Base-by-base conservation (phyloP, 2,797 vertebrate species). In the Natrix natrix region DNA sequence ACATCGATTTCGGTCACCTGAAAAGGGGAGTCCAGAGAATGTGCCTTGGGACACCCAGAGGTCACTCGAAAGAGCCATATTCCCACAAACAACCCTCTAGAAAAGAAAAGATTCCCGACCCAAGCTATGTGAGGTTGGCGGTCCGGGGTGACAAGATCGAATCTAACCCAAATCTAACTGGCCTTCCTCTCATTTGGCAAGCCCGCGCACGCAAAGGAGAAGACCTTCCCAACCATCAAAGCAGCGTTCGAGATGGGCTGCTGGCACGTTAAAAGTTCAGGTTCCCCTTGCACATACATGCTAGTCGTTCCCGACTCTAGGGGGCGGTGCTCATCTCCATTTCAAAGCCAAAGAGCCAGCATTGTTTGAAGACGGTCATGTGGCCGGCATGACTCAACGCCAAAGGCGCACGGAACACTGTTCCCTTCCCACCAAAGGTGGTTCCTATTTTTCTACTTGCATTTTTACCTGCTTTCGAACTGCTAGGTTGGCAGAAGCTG, bases 1-100 rank as follows among this genome's bases (percentile, higher is more conserved):
- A 92, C 14, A 0, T 99, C 98, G 0, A 99, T 95, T 63, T 97
- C 95, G 11, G 95, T 97, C 55, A 99, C 98, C 99, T 99, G 94
- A 93, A 92, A 89, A 92, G 91, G 91, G 91, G 37, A 0, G 43
- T 32, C 32, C 20, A n/a, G 16, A 55, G 14, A 43, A 54, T 5
- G n/a, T 12, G 61, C 5, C 20, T 8, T 3, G 3, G 24, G 16
- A 3, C 48, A 63, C 8, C 10, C 52, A 87, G 43, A 48, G n/a
- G 13, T 1, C 16, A n/a, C 56, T 26, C 3, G 2, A 2, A 37
- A 1, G 3, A 3, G 11, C 69, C 32, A 24, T 55, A 24, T 63
- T 13, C 22, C 1, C 37, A 12, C 52, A 48, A 13, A 32, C 32
- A 55, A 11, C 57, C 37, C 26, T 8, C 37, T 16, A 22, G 69